Evolutionary conservation across 2,113 vertebrate genomes (phyloP).

Genomic region (Turdus rufiventris): DNA sequence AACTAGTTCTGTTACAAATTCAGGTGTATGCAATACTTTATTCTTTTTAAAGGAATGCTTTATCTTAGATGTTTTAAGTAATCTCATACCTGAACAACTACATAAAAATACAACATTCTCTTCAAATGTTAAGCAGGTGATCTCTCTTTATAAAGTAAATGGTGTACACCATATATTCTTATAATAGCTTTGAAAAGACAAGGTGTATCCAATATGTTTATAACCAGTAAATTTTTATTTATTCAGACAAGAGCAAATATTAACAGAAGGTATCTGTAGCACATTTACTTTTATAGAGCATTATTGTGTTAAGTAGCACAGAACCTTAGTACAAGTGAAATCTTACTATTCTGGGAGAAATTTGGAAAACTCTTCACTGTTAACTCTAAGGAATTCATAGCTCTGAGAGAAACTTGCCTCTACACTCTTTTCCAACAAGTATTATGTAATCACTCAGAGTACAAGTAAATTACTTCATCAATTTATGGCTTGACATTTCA

Average conservation of each 20-base stretch:
- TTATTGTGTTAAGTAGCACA: not conserved
- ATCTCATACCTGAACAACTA: not conserved
- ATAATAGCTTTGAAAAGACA: conserved; percentile 13
- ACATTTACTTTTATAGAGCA: not conserved
- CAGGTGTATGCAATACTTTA: not conserved
- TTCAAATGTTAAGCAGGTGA: not conserved
- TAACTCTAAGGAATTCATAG: not conserved
- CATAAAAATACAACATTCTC: not conserved
- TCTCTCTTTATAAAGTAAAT: not conserved
- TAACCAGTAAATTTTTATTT: not conserved
- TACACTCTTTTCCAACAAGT: not conserved
- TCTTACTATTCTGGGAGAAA: not conserved
- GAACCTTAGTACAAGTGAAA: not conserved
- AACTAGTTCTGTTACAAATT: not conserved
- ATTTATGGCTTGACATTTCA: not conserved
- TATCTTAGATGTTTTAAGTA: not conserved
- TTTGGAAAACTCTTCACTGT: not conserved
- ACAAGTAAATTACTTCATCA: not conserved
- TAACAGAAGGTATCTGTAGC: not conserved
- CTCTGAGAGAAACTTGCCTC: not conserved
- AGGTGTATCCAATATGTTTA: not conserved
- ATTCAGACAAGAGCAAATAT: not conserved
- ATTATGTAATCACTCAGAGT: not conserved
- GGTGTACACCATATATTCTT: not conserved
- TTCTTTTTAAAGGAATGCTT: not conserved